Evolutionary conservation across 2,797 vertebrate species (phyloP).

Genomic region (Okamejei kenojei): DNA sequence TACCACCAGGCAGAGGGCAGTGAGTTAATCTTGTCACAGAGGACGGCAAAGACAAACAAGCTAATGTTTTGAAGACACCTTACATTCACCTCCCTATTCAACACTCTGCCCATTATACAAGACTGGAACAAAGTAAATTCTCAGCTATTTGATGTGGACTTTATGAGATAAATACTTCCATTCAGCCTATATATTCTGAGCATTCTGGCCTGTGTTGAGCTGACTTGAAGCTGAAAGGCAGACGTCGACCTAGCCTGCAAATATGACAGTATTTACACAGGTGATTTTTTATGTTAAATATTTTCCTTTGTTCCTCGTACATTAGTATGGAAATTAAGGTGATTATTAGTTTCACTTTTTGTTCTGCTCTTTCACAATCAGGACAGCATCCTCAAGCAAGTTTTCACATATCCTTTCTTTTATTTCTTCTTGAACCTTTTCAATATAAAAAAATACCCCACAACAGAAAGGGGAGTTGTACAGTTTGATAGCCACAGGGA

Average conservation of each 20-base stretch:
- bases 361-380: neutral
- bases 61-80: slow-evolving; percentile 26
- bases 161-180: slow-evolving; percentile 4
- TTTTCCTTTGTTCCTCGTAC: neutral
- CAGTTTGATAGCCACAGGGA: too few relatives aligned
- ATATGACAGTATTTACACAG: slow-evolving; percentile 20
- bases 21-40: neutral
- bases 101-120: neutral
- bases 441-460: too few relatives aligned
- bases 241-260: neutral
- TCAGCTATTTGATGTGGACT: neutral
- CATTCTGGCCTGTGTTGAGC: neutral
- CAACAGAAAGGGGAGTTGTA: too few relatives aligned
- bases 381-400: neutral
- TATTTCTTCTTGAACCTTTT: neutral
- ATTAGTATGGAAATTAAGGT: neutral
- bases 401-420: neutral
- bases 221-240: neutral
- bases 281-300: neutral
- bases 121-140: slow-evolving; percentile 2
- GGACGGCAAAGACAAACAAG: slow-evolving; percentile 3
- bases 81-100: slow-evolving; percentile 12
- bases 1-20: neutral
- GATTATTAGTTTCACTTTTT: neutral
- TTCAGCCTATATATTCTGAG: neutral